Base-by-base conservation (phyloP, 2,113 vertebrate species). In the Phasianus colchicus region DNA sequence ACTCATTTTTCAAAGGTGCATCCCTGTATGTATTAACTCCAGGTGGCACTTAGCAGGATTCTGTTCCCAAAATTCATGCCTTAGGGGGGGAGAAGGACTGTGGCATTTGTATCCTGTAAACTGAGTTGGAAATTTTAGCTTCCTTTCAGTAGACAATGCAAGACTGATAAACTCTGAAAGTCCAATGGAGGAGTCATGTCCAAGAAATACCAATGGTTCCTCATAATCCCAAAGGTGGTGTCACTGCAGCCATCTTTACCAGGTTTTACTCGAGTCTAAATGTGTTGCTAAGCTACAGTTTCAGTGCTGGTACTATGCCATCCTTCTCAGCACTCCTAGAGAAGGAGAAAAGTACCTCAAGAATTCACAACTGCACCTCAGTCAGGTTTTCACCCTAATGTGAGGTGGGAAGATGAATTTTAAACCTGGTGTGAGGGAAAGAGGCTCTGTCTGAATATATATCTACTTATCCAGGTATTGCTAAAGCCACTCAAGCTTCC, bases 401-500 rank as follows among this genome's bases (percentile, higher is more conserved):
- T 24, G 47, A 94, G n/a, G n/a, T 47, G 42, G 54, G 52, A 83
- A 86, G 65, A 64, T 55, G 69, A 85, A 88, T 93, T 85, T 88
- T 72, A 86, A 88, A 83, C 36, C 11, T 20, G 24, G 40, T 34
- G 57, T 32, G 60, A 61, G n/a, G 29, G 29, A 81, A 84, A 84
- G 43, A 90, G 64, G 6, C 5, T 89, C 20, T 65, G 5, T 34
- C 36, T 91, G 77, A 91, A 82, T 72, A 60, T 38, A 10, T 54
- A 87, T 54, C 63, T 76, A 60, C 40, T 73, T 45, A 76, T 22
- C 17, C 22, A 92, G 85, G 25, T 91, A 89, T 30, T 92, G 74
- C 75, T 90, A 82, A 78, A 90, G 80, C 71, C 85, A 70, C 42
- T 87, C 85, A 67, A 77, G 6, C 77, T 90, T 95, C 72, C 88